phyloP scores from a whole-genome alignment of 1,140 invertebrate species.

The Drosophila malerkotliana region DNA sequence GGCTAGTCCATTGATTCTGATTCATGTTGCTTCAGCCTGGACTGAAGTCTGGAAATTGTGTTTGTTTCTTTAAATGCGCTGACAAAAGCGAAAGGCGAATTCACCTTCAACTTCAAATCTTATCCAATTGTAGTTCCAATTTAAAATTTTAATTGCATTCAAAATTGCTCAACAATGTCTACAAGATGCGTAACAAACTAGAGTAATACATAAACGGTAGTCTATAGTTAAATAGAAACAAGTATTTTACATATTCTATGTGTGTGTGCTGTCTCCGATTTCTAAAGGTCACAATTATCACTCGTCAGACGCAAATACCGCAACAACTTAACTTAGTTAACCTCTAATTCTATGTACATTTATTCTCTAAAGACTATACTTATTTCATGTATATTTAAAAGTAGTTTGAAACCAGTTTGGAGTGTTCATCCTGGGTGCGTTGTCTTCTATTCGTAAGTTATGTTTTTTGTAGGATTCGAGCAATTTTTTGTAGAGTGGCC shows the following conservation, averaged over 20 bases:
- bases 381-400: neutral
- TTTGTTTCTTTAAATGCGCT: conserved; percentile 65
- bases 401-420: neutral
- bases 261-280: conserved; percentile 26
- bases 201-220: conserved; percentile 19
- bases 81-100: conserved; percentile 5
- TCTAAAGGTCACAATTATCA: conserved; percentile 2
- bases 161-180: conserved; percentile 51
- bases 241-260: conserved; percentile 14
- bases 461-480: conserved; percentile 24
- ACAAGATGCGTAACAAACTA: conserved; percentile 49
- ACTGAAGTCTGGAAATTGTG: conserved; percentile 55
- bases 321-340: conserved; percentile 32
- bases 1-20: conserved; percentile 29
- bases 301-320: neutral
- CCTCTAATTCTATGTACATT: conserved; percentile 31
- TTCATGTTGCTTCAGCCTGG: conserved; percentile 17
- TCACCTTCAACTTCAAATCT: conserved; percentile 11
- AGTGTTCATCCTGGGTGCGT: conserved; percentile 6
- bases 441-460: neutral
- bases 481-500: conserved; percentile 42
- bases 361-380: conserved; percentile 17
- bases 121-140: conserved; percentile 13
- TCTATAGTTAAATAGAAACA: conserved; percentile 9
- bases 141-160: conserved; percentile 47